Conservation (phyloP, 2,797 vertebrate species). For the Anableps anableps region DNA sequence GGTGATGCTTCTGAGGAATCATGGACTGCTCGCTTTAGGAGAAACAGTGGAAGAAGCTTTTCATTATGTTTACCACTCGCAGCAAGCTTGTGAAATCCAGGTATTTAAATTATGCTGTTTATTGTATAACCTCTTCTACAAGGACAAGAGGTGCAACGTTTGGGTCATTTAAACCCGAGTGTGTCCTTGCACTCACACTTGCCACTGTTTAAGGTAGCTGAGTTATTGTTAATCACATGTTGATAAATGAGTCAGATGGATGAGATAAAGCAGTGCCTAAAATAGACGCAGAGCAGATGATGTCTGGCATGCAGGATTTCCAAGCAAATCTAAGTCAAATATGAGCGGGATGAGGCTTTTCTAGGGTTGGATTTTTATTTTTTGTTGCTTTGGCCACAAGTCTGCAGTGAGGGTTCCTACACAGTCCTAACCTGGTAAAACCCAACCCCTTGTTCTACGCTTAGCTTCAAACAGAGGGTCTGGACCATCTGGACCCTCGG, state of each 20-base stretch:
- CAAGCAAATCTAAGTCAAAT: constrained; percentile 52
- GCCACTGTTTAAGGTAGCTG: background rate
- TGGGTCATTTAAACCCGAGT: constrained; percentile 2
- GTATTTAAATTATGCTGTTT: constrained; percentile 70
- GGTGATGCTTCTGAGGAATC: constrained; percentile 95
- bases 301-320: constrained; percentile 32
- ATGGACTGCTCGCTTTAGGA: constrained; percentile 92
- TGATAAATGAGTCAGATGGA: constrained; percentile 22
- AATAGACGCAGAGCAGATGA: constrained; percentile 22
- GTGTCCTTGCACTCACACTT: constrained; percentile 1
- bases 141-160: constrained; percentile 6
- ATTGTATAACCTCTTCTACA: background rate
- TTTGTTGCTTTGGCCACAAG: background rate
- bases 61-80: constrained; percentile 91
- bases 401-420: background rate
- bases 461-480: no score
- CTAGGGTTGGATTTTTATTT: background rate
- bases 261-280: constrained; percentile 16
- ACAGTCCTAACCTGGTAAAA: no score
- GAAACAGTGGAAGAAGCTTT: constrained; percentile 96
- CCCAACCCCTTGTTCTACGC: no score
- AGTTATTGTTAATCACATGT: constrained; percentile 6
- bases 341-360: constrained; percentile 17
- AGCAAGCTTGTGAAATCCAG: constrained; percentile 95
- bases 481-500: no score